These are phyloP conservation scores for Adelosebastes latens DNA, from an alignment of 2,797 vertebrate species.

Conservation along the genomic window DNA sequence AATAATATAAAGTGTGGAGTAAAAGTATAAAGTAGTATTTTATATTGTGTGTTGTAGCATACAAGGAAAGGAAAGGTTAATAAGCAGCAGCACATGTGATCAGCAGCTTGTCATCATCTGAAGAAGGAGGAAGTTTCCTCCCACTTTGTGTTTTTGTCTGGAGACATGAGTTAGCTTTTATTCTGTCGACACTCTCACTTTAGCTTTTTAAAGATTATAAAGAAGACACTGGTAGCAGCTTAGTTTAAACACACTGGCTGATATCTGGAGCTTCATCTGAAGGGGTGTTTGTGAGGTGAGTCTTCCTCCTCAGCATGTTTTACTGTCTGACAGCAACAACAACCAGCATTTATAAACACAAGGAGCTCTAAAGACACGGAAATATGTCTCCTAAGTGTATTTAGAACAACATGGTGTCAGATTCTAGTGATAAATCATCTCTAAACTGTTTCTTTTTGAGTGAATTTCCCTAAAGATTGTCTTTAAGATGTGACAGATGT, in stretches of 20 bases:
- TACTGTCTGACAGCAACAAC: not conserved
- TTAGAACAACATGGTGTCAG: not conserved
- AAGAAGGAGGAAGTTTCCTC: conserved; percentile 35
- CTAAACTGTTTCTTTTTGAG: too few species aligned
- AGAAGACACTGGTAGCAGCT: not conserved
- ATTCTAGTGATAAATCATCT: not conserved
- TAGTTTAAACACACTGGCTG: not conserved
- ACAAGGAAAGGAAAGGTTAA: too few species aligned
- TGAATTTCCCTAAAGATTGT: not conserved
- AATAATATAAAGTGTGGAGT: too few species aligned
- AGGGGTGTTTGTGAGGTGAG: conserved; percentile 31
- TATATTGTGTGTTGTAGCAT: too few species aligned
- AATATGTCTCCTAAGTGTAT: not conserved
- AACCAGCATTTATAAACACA: not conserved
- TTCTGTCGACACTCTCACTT: rapidly evolving
- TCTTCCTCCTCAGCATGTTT: not conserved
- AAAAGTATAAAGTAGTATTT: too few species aligned
- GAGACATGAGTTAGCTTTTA: not conserved
- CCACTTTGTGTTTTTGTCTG: not conserved
- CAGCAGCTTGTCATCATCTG: not conserved
- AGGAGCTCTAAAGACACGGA: not conserved
- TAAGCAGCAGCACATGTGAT: conserved; percentile 12
- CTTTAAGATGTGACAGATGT: not conserved
- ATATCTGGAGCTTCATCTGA: not conserved
- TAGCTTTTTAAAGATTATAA: not conserved